Conservation (phyloP, 2,113 vertebrate species). For the Muscicapa adusta region DNA sequence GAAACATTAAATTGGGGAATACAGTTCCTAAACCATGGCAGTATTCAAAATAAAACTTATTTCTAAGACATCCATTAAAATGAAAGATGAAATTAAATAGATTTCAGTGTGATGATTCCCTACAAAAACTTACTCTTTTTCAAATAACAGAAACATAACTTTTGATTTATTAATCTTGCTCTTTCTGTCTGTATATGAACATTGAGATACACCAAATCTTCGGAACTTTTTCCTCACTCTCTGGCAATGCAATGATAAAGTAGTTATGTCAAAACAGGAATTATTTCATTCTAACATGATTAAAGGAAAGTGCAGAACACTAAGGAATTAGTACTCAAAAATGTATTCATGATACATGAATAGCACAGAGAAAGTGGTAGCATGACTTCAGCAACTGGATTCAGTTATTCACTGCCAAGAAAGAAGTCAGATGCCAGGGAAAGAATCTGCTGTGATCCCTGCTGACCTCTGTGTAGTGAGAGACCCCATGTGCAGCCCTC, state of each 20-base stretch:
- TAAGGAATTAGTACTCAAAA: background rate
- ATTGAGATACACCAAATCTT: background rate
- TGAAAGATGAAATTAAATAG: background rate
- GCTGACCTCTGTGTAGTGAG: background rate
- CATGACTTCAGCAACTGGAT: background rate
- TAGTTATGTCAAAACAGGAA: background rate
- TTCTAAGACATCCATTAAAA: background rate
- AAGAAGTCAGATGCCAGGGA: background rate
- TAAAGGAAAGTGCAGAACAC: background rate
- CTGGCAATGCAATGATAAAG: background rate
- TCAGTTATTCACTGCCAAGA: background rate
- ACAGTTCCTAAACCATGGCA: background rate
- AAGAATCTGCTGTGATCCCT: background rate
- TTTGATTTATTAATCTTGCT: background rate
- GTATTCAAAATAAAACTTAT: background rate
- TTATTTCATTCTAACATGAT: background rate
- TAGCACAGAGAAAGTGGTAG: background rate
- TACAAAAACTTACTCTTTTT: background rate
- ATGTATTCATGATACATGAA: background rate
- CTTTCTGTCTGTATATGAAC: background rate
- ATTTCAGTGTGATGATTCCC: background rate
- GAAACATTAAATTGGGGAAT: background rate
- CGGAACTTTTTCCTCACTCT: background rate
- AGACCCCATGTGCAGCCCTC: background rate
- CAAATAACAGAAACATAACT: background rate